These are phyloP conservation scores for Tetragonula clypearis DNA, from an alignment of 1,140 invertebrate species.

Conservation along the genomic window DNA sequence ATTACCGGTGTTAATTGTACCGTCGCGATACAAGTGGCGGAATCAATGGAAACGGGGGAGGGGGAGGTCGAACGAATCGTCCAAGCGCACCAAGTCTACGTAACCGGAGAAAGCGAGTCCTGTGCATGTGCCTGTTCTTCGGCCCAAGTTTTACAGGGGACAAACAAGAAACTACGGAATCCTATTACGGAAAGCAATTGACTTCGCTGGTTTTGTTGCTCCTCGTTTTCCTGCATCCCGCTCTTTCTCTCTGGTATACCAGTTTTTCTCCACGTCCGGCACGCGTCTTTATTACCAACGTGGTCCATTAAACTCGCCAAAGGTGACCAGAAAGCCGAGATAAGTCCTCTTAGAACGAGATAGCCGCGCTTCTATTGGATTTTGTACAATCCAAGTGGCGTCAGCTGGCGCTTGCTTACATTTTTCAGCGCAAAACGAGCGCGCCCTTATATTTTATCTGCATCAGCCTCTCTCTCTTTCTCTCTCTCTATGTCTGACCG, in stretches of 20 bases:
- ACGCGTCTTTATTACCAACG: neutral
- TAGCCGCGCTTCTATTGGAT: neutral
- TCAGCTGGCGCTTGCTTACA: conserved; percentile 38
- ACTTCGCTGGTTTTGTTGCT: neutral
- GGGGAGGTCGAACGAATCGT: conserved; percentile 29
- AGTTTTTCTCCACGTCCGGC: neutral
- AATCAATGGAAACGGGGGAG: conserved; percentile 18
- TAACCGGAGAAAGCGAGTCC: conserved; percentile 32
- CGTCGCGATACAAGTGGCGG: conserved; percentile 37
- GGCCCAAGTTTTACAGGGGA: conserved; percentile 19
- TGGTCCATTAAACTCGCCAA: too few species aligned
- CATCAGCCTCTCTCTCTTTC: neutral
- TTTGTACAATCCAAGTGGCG: neutral
- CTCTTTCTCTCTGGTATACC: neutral
- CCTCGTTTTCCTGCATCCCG: neutral
- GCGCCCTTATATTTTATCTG: conserved; percentile 44
- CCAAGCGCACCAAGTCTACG: conserved; percentile 22
- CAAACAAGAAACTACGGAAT: conserved; percentile 35
- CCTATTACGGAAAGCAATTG: conserved; percentile 36
- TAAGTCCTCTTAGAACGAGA: neutral
- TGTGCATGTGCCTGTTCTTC: conserved; percentile 4
- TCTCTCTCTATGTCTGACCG: conserved; percentile 13
- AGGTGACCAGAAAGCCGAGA: neutral
- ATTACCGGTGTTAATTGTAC: conserved; percentile 52
- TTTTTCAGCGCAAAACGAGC: conserved; percentile 46